Evolutionary conservation across 2,888 invertebrate species (phyloP), one percentile per base, ranked within the genome.

Genomic region (Nemapogon koenigi): DNA sequence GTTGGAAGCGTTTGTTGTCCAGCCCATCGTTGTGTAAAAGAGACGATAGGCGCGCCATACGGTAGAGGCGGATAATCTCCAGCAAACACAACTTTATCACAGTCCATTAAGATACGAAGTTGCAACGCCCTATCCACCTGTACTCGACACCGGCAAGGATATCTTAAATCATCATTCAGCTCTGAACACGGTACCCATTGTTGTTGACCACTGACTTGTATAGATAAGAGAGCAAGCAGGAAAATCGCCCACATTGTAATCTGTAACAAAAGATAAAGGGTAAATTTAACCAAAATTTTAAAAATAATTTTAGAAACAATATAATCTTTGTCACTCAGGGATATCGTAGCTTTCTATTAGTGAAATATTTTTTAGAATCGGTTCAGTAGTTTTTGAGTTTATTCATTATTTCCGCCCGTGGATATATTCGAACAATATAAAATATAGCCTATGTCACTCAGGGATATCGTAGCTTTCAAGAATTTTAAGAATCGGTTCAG

Each of bases 1-100:
- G 88, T 85, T 3, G 94, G 92, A 45, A 94, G 68, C 39, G 85
- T 84, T 60, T 93, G 93, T 51, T 90, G 88, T 1, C 93, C 93
- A 44, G 89, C 87, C 68, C 85, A 84, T 46, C 86, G 81, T 60
- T 94, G 94, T 41, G 87, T 87, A 65, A 90, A 91, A 6, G 88
- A 83, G 35, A 88, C 85, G 42, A 94, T 87, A 2, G 91, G 91
- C 16, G 90, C 90, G 31, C 89, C 88, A 53, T 86, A 87, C 1
- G 94, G 90, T 48, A 90, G 64, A 7, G 87, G 78, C 0, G 91
- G 87, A 46, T 88, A 87, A 57, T 94, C 92, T 3, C 87, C 86
- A 16, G 87, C 81, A 54, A 94, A 92, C 17, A 92, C 90, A 16
- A 91, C 86, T 6, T 84, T 71, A 71, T 94, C 93, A 61, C 94